Conservation (phyloP, 2,797 vertebrate species). For the Lindbergichthys nudifrons region DNA sequence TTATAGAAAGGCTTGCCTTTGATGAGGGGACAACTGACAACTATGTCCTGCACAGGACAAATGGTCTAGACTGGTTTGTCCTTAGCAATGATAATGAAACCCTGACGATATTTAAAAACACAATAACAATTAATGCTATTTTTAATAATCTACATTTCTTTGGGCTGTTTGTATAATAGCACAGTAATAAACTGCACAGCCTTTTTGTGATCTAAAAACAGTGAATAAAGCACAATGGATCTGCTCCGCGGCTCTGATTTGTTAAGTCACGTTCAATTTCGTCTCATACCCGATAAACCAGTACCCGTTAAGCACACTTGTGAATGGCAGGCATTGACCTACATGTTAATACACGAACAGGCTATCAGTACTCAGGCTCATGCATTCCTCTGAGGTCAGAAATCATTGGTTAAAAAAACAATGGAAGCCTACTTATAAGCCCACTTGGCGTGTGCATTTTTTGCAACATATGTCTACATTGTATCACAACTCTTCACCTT, state of each 20-base stretch:
- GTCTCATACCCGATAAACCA: slow-evolving; percentile 12
- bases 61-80: slow-evolving; percentile 12
- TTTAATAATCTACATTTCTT: slow-evolving; percentile 7
- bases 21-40: slow-evolving; percentile 32
- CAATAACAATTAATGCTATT: not conserved
- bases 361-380: not conserved
- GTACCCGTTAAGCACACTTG: slow-evolving; percentile 22
- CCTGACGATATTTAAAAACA: not conserved
- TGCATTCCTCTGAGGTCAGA: not conserved
- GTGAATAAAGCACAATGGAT: slow-evolving; percentile 14
- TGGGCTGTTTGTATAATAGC: not conserved
- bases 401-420: slow-evolving; percentile 7
- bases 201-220: slow-evolving; percentile 12
- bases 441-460: not conserved
- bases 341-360: not conserved
- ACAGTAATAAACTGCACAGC: not conserved
- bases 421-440: not conserved
- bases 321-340: slow-evolving; percentile 12
- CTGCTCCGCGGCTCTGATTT: slow-evolving; percentile 48
- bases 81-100: not conserved
- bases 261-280: slow-evolving; percentile 54
- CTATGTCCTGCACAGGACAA: slow-evolving; percentile 24
- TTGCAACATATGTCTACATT: not conserved
- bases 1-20: slow-evolving; percentile 40
- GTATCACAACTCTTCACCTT: slow-evolving; percentile 88